phyloP scores from a whole-genome alignment of 2,113 vertebrate species.

The Oryzias curvinotus region DNA sequence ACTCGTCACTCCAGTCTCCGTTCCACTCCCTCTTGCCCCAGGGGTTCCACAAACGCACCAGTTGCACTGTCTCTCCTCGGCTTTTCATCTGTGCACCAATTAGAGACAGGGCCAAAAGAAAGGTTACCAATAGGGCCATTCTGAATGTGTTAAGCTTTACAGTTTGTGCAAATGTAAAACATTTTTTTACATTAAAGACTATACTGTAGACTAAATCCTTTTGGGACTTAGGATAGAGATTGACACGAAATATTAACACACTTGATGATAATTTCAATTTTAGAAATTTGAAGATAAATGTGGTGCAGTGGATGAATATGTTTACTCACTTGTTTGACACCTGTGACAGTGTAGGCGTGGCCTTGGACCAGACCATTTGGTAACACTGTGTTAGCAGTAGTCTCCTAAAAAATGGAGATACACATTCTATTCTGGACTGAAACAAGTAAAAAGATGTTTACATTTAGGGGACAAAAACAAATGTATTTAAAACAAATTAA shows the following conservation, averaged over 20 bases:
- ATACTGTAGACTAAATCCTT: no score
- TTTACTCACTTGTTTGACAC: slow-evolving; percentile 76
- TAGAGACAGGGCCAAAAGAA: neutral
- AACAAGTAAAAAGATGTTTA: no score
- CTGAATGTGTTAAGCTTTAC: no score
- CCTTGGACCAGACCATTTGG: slow-evolving; percentile 78
- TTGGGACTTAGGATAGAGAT: no score
- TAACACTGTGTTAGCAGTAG: slow-evolving; percentile 40
- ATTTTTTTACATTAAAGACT: no score
- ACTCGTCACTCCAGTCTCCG: slow-evolving; percentile 86
- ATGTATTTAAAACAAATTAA: no score
- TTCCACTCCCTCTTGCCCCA: slow-evolving; percentile 83
- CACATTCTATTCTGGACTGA: no score
- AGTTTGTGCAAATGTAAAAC: no score
- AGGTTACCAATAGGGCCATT: neutral
- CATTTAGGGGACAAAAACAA: no score
- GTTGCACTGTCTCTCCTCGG: slow-evolving; percentile 58
- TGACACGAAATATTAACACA: neutral
- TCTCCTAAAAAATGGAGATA: slow-evolving; percentile 38
- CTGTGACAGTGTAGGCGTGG: slow-evolving; percentile 84
- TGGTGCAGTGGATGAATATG: no score
- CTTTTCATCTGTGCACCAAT: slow-evolving; percentile 70
- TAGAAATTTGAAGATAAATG: neutral
- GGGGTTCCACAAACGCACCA: slow-evolving; percentile 83
- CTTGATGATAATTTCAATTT: neutral